Conservation (phyloP, 2,797 vertebrate species). For the Podargus strigoides region DNA sequence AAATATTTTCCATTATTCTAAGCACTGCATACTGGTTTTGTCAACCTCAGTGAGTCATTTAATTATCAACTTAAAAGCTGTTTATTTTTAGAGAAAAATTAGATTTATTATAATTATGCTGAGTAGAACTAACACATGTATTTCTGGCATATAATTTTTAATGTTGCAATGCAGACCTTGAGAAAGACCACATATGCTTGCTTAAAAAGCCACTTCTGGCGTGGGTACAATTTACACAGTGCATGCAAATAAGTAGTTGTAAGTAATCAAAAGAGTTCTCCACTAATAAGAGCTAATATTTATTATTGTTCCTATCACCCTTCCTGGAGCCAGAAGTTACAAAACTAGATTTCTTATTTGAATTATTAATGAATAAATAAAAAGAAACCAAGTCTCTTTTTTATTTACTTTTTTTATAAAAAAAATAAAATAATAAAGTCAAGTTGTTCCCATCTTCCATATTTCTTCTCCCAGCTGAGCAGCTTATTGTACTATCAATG, state of each 20-base stretch:
- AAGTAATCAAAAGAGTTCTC: constrained; percentile 11
- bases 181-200: background rate
- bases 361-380: background rate
- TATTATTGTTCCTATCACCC: background rate
- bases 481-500: background rate
- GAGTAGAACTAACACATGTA: background rate
- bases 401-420: background rate
- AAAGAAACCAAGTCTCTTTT: background rate
- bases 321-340: background rate
- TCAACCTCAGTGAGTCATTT: background rate
- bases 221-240: background rate
- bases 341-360: background rate
- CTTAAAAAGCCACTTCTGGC: background rate
- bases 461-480: background rate
- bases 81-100: background rate
- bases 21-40: background rate
- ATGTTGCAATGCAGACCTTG: background rate
- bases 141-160: background rate
- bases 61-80: background rate
- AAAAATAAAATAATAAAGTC: background rate
- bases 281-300: background rate
- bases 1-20: background rate
- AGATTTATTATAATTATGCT: background rate
- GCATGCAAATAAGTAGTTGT: constrained; percentile 5
- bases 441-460: background rate